These are phyloP conservation scores for Nasonovia ribisnigri DNA, from an alignment of 2,888 invertebrate species.

Conservation along the genomic window DNA sequence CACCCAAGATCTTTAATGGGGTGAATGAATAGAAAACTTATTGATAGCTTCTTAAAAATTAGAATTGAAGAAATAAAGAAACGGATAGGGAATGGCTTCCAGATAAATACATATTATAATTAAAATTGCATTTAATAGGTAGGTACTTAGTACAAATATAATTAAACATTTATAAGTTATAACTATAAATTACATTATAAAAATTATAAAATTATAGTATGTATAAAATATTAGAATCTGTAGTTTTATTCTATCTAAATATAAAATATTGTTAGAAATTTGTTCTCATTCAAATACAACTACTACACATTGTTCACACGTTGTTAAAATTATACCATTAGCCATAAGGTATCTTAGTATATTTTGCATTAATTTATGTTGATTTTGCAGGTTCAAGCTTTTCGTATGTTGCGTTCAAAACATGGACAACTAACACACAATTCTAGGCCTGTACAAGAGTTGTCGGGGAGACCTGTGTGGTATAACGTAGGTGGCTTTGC, in stretches of 20 bases:
- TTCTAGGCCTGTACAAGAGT: constrained; percentile 84
- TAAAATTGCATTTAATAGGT: neutral
- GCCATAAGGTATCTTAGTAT: neutral
- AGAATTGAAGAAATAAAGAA: neutral
- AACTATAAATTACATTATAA: neutral
- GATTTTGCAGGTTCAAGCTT: constrained; percentile 78
- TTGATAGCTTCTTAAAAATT: neutral
- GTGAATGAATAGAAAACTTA: neutral
- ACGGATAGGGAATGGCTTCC: neutral
- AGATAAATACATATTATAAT: neutral
- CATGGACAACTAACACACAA: constrained; percentile 83
- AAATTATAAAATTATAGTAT: neutral
- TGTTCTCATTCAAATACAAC: neutral
- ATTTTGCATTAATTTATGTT: constrained; percentile 11
- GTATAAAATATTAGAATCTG: neutral
- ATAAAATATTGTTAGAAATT: neutral
- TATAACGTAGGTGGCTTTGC: constrained; percentile 71
- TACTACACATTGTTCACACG: neutral
- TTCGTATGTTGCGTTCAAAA: constrained; percentile 77
- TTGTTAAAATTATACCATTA: neutral
- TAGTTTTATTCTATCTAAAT: neutral
- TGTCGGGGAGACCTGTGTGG: constrained; percentile 79
- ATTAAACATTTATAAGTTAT: neutral
- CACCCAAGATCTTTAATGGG: neutral
- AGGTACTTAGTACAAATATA: neutral